Evolutionary conservation across 2,113 vertebrate species (phyloP), one percentile per base, ranked within the genome.

Genomic region (Stomatorhinus ivindoensis): DNA sequence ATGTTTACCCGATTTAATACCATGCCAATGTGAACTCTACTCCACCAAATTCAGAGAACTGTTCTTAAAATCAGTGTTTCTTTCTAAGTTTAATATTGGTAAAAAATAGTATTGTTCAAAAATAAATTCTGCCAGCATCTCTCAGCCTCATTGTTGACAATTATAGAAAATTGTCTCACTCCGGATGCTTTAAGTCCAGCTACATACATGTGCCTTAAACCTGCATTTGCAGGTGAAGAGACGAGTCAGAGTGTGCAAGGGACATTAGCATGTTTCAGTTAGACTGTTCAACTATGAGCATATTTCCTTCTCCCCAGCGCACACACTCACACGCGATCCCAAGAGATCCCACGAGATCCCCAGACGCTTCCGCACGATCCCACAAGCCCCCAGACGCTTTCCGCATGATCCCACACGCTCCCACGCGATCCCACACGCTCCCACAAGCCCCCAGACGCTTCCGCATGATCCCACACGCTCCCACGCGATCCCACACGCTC

Each of bases 391-490:
- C 42, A 44, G 2, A 8, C 4, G 9, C 9, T 13, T 21, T n/a
- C 7, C 11, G 9, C 73, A 10, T 0, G 0, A 10, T 48, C 47
- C 48, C 48, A 50, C 47, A 47, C 0, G 0, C 11, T 51, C 50
- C 50, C 50, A 15, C 0, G 3, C 3, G 0, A 13, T 51, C 50
- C 3, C 50, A 51, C 50, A 4, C 3, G 3, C 48, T 50, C 47
- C 47, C 47, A 48, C 47, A 48, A 2, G 10, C 10, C 13, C 11
- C 3, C 11, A 50, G n/a, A n/a, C n/a, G n/a, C n/a, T n/a, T n/a
- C n/a, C n/a, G n/a, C 1, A 0, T 0, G 5, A 6, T 24, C 46
- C 9, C 7, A 21, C 76, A 48, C 2, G 0, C 10, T 50, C 48
- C 48, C 11, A 13, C 11, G 3, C 0, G 48, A 11, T 89, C 42